Evolutionary conservation across 1,140 invertebrate species (phyloP), one percentile per base, ranked within the genome.

Genomic region (Ectropis grisescens): DNA sequence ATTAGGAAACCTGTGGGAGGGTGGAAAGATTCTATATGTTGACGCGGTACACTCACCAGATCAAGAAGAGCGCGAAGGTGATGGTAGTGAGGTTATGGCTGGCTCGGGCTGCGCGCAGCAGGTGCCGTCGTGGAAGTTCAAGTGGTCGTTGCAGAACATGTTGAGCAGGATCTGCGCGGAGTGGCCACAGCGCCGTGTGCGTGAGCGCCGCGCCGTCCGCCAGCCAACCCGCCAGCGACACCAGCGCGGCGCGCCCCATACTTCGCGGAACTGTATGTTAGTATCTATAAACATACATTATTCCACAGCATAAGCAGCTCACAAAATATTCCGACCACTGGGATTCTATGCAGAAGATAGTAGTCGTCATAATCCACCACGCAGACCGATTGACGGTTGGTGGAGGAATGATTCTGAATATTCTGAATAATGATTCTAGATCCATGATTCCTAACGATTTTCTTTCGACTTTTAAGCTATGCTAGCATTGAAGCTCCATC

Each of bases 71-170:
- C 1, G 89, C 87, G 54, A 95, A 92, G 0, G 92, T 93, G 26
- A 97, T 85, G 30, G 96, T 84, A 74, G 98, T 96, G 10, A 97
- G 70, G 87, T 91, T 0, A 95, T 97, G 33, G 93, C 88, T 2
- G 87, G 83, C 76, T 98, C 96, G 0, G 94, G 89, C 50, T 90
- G 93, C 53, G 93, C 93, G 67, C 97, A 98, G 67, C 96, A 98
- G 1, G 93, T 96, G 4, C 95, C 96, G 82, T 99, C 97, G 61
- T 97, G 93, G 69, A 96, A 97, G 82, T 97, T 97, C 95, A 99
- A 97, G 53, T 97, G 92, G 76, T 98, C 94, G 72, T 99, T 98
- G 72, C 97, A 99, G 82, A 97, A 95, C 85, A 96, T 92, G 68
- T 99, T 99, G 36, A 98, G 82, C 16, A 98, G 67, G 51, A 98